Percentiles rank a stretch among this genome's conserved stretches.
Conservation (phyloP, 2,113 vertebrate genomes). For the Epinephelus lanceolatus region DNA sequence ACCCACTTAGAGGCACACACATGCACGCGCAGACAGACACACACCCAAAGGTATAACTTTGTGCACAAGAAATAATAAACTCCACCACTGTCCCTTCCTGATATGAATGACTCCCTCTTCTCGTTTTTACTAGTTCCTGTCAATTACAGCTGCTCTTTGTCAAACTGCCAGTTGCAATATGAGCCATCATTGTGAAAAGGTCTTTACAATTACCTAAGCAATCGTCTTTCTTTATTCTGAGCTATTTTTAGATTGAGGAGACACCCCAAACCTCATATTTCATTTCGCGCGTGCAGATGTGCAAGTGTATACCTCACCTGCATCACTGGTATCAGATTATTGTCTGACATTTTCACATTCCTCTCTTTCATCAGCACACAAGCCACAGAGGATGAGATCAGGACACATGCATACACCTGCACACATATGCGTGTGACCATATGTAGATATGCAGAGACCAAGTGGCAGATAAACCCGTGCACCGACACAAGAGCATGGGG, state of each 20-base stretch:
- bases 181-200: slow-evolving; percentile 67
- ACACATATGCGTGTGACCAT: slow-evolving; percentile 10
- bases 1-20: slow-evolving; percentile 56
- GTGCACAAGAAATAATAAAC: slow-evolving; percentile 41
- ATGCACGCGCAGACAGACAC: neutral
- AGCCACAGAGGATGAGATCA: slow-evolving; percentile 24
- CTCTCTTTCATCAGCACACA: slow-evolving; percentile 38
- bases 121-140: slow-evolving; percentile 29
- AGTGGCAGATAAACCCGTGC: slow-evolving; percentile 22
- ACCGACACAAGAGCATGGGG: slow-evolving; percentile 2
- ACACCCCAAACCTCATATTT: slow-evolving; percentile 75
- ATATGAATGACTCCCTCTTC: slow-evolving; percentile 11
- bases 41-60: slow-evolving; percentile 29
- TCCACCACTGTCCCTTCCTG: neutral
- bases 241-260: slow-evolving; percentile 79
- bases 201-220: slow-evolving; percentile 73
- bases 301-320: slow-evolving; percentile 57
- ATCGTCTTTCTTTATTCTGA: slow-evolving; percentile 52
- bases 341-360: slow-evolving; percentile 64
- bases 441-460: slow-evolving; percentile 15
- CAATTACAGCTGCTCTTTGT: slow-evolving; percentile 41
- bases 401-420: slow-evolving; percentile 21
- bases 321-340: slow-evolving; percentile 66
- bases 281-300: slow-evolving; percentile 64
- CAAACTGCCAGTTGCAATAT: slow-evolving; percentile 69